Evolutionary conservation across 2,888 invertebrate species (phyloP).

Genomic region (Hirtodrosophila histrioides): DNA sequence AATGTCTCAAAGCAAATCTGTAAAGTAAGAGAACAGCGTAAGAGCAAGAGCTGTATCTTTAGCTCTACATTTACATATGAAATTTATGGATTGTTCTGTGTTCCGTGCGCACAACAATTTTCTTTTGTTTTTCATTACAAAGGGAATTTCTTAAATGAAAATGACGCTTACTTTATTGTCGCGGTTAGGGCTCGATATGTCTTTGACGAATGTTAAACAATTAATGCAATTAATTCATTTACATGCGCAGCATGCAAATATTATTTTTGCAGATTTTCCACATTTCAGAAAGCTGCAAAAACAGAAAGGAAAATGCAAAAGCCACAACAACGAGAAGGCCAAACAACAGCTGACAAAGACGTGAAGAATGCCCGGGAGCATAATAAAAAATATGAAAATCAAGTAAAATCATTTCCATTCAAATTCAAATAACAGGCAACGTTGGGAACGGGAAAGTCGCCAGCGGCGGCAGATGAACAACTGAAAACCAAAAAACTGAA

Average conservation of each 20-base stretch:
- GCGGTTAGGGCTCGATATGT: too few species aligned
- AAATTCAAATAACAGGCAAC: conserved; percentile 68
- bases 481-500: conserved; percentile 2
- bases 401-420: conserved; percentile 78
- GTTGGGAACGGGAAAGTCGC: conserved; percentile 32
- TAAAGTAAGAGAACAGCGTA: too few species aligned
- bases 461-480: conserved; percentile 10
- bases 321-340: not conserved
- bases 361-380: conserved; percentile 46
- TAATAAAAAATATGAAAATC: conserved; percentile 75
- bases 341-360: conserved; percentile 24
- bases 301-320: not conserved
- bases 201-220: conserved; percentile 7
- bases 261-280: too few species aligned
- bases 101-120: too few species aligned
- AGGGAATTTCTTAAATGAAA: too few species aligned
- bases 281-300: too few species aligned
- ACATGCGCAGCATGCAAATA: conserved; percentile 1
- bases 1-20: too few species aligned
- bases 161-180: too few species aligned
- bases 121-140: too few species aligned
- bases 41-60: too few species aligned
- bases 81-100: too few species aligned
- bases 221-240: conserved; percentile 33
- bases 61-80: too few species aligned